Percentiles rank a stretch among this genome's conserved stretches.
Conservation (phyloP, 2,113 vertebrate species). For the Corythoichthys haematopterus region DNA sequence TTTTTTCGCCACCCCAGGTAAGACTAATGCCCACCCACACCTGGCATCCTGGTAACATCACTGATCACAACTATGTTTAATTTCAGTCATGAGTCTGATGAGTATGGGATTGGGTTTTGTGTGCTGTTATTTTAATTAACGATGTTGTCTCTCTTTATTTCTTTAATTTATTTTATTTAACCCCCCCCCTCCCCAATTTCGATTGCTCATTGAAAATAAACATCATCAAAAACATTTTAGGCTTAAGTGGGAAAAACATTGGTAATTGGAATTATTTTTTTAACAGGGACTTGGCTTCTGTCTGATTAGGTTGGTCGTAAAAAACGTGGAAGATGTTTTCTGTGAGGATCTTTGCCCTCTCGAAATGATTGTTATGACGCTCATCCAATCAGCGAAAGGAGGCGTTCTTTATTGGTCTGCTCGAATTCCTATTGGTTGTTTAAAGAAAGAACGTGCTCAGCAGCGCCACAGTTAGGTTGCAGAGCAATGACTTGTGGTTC, state of each 20-base stretch:
- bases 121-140: not conserved
- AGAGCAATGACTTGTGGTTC: conserved; percentile 53
- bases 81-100: not conserved
- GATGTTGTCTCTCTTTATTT: not conserved
- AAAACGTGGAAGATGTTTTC: not conserved
- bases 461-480: conserved; percentile 43
- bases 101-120: not conserved
- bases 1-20: too few relatives aligned
- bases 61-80: too few relatives aligned
- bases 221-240: not conserved
- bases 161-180: too few relatives aligned
- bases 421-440: conserved; percentile 43
- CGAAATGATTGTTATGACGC: not conserved
- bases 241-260: too few relatives aligned
- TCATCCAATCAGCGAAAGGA: conserved; percentile 11
- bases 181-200: not conserved
- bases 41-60: too few relatives aligned
- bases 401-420: not conserved
- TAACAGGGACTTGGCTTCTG: not conserved
- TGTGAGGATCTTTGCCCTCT: not conserved
- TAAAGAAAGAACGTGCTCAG: not conserved
- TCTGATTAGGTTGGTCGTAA: not conserved
- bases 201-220: not conserved
- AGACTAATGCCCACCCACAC: too few relatives aligned
- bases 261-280: not conserved